Base-by-base conservation (phyloP, 2,113 vertebrate species). In the Phasianus colchicus region DNA sequence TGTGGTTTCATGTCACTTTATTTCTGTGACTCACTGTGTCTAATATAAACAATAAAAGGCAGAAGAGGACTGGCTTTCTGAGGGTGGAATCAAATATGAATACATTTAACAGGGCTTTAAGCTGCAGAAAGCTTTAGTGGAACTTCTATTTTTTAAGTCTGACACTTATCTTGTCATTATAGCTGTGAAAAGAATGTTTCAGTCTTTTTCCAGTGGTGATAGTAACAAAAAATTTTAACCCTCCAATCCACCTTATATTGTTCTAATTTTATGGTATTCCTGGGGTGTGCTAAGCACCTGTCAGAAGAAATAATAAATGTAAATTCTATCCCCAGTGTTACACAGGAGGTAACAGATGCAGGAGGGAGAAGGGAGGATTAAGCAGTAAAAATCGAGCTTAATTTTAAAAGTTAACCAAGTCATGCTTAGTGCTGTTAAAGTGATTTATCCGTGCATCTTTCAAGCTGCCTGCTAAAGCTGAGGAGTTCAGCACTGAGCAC, bases 31-130 rank as follows among this genome's bases (percentile, higher is more conserved):
- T 93, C 94, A 91, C 74, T 91, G 52, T 87, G 87, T 95, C 90
- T 80, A 94, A 94, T 90, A 94, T 83, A 96, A 96, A 95, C 93
- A 96, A 82, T 95, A 77, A 90, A 95, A 94, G 45, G 40, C 63
- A 74, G 83, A 88, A 69, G 63, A 87, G 48, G 65, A 63, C 58
- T 84, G 64, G 42, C 70, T 94, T 91, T 96, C 88, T 79, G 94
- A 92, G 78, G 91, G 92, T 83, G 93, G 92, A 95, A 95, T 94
- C 43, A 67, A 83, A 86, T 89, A 85, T 65, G 93, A 94, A 96
- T 95, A 90, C 90, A 95, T 86, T 95, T 88, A 91, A 81, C 80
- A 91, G 12, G 29, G 50, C 73, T 79, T 78, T 83, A 87, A 80
- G 75, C 76, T 82, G 45, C 61, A 47, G 60, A 83, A 43, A 87